phyloP scores from a whole-genome alignment of 2,888 invertebrate genomes.

The Gibbula magus region DNA sequence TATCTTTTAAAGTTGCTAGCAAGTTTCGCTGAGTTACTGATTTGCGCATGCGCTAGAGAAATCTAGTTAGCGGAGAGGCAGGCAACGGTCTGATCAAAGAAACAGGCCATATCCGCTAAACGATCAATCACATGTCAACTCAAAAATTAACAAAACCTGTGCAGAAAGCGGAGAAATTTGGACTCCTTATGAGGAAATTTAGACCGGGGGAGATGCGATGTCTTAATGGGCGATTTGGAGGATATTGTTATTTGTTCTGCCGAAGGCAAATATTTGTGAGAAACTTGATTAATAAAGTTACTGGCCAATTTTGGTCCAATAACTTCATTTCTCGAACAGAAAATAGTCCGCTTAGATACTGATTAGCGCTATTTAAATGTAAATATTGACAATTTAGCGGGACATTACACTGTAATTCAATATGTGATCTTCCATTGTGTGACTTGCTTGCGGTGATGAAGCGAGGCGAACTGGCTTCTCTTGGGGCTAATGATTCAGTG shows the following conservation, averaged over 20 bases:
- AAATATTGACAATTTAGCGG: conserved; percentile 53
- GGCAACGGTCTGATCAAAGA: conserved; percentile 1
- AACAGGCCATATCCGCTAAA: conserved; percentile 30
- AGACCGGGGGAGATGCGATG: conserved; percentile 39
- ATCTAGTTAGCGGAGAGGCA: too few relatives aligned
- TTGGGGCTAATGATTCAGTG: conserved; percentile 17
- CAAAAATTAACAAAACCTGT: conserved; percentile 44
- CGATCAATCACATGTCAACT: conserved; percentile 31
- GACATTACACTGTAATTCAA: conserved; percentile 48
- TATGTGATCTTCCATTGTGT: conserved; percentile 37
- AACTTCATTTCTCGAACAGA: conserved; percentile 40
- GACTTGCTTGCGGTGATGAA: conserved; percentile 9
- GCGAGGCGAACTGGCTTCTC: neutral
- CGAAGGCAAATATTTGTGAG: conserved; percentile 45
- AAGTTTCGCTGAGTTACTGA: too few relatives aligned
- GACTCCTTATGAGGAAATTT: conserved; percentile 45
- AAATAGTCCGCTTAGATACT: conserved; percentile 44
- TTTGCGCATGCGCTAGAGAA: too few relatives aligned
- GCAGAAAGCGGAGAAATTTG: conserved; percentile 37
- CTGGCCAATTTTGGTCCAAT: conserved; percentile 46
- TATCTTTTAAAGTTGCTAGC: too few relatives aligned
- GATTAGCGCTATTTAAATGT: conserved; percentile 50
- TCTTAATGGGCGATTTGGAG: conserved; percentile 41
- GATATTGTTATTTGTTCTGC: conserved; percentile 49
- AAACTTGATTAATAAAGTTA: conserved; percentile 48